Conservation (phyloP, 1,140 invertebrate genomes). For the Samia ricini region DNA sequence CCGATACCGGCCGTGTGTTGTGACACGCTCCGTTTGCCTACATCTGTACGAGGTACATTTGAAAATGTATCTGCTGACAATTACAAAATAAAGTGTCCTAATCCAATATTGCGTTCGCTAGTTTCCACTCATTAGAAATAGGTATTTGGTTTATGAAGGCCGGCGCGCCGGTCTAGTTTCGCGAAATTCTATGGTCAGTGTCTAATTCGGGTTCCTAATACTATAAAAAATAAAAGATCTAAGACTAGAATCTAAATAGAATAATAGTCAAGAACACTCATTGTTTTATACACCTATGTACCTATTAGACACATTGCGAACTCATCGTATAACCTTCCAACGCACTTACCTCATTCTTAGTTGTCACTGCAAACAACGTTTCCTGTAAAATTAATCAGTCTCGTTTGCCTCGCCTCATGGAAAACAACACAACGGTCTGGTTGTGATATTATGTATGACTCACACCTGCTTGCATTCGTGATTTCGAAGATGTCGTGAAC, state of each 20-base stretch:
- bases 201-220: background rate
- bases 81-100: slow-evolving; percentile 10
- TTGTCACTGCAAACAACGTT: slow-evolving; percentile 20
- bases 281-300: too few species aligned
- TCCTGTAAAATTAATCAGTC: slow-evolving; percentile 17
- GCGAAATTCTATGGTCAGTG: background rate
- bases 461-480: slow-evolving; percentile 45
- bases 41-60: slow-evolving; percentile 30
- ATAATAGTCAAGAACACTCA: too few species aligned
- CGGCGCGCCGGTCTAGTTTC: background rate
- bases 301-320: background rate
- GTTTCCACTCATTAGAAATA: slow-evolving; percentile 1
- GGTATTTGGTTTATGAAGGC: background rate
- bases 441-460: slow-evolving; percentile 60
- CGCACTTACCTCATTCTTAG: slow-evolving; percentile 18
- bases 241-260: too few species aligned
- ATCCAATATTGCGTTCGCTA: background rate
- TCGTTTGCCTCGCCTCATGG: slow-evolving; percentile 20
- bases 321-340: background rate
- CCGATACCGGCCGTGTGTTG: slow-evolving; percentile 67
- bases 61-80: slow-evolving; percentile 6
- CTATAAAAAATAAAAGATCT: background rate
- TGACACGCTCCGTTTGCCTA: slow-evolving; percentile 63
- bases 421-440: slow-evolving; percentile 33
- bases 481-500: slow-evolving; percentile 35